Evolutionary conservation across 2,113 vertebrate genomes (phyloP).

Genomic region (Elaphurus davidianus): DNA sequence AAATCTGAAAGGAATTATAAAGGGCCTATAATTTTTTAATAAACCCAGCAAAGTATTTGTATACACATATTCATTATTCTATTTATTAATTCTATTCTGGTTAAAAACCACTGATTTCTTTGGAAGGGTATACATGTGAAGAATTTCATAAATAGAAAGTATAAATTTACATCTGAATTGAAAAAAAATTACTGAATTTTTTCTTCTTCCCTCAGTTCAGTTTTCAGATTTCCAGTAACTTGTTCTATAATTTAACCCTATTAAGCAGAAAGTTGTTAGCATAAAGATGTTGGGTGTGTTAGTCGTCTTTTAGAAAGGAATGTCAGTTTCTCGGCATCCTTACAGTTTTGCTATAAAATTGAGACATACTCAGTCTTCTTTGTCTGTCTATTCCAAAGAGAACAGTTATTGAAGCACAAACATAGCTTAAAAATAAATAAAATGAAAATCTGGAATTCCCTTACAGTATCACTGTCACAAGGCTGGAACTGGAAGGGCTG

Average conservation of each 20-base stretch:
- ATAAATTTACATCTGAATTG: conserved; percentile 4
- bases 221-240: conserved; percentile 5
- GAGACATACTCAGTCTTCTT: conserved; percentile 13
- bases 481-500: conserved; percentile 98
- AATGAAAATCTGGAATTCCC: conserved; percentile 53
- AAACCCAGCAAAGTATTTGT: conserved; percentile 29
- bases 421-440: not conserved
- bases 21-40: conserved; percentile 20
- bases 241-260: not conserved
- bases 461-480: conserved; percentile 94
- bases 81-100: not conserved
- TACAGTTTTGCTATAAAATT: conserved; percentile 16
- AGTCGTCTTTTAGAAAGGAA: conserved; percentile 5
- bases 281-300: conserved; percentile 4
- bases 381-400: not conserved
- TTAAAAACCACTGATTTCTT: conserved; percentile 38
- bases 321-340: not conserved
- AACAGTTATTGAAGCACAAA: not conserved
- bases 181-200: not conserved
- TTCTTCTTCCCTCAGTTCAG: not conserved
- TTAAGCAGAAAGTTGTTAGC: not conserved
- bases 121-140: conserved; percentile 20
- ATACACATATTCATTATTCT: conserved; percentile 1
- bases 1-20: conserved; percentile 29
- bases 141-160: not conserved